These are phyloP conservation scores for Eciton burchellii DNA, from an alignment of 1,140 invertebrate species.

Conservation along the genomic window DNA sequence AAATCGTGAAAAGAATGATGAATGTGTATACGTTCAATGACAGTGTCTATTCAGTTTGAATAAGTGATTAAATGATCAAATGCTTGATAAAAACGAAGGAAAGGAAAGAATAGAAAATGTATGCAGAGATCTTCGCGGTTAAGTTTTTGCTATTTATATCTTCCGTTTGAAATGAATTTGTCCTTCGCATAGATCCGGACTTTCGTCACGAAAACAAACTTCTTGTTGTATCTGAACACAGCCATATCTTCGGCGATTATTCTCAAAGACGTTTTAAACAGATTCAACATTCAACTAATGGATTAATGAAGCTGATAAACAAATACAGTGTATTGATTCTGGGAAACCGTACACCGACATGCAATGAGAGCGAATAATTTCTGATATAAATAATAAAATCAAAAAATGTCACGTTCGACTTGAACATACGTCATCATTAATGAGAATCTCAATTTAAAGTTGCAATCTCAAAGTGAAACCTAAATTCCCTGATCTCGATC, in stretches of 20 bases:
- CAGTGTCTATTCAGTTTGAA: constrained; percentile 85
- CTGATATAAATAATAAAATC: constrained; percentile 88
- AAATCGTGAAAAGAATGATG: constrained; percentile 32
- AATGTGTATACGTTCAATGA: constrained; percentile 66
- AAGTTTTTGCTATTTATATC: constrained; percentile 92
- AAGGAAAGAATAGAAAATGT: constrained; percentile 92
- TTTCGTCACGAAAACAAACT: constrained; percentile 95
- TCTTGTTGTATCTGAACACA: constrained; percentile 90
- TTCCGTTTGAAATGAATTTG: constrained; percentile 92
- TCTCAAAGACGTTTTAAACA: constrained; percentile 81
- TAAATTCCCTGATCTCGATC: constrained; percentile 93
- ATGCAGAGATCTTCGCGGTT: constrained; percentile 93
- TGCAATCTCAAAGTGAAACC: constrained; percentile 92
- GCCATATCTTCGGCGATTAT: constrained; percentile 91
- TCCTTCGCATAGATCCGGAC: constrained; percentile 95
- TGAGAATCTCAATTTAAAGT: constrained; percentile 97
- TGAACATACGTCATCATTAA: constrained; percentile 93
- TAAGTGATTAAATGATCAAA: constrained; percentile 87
- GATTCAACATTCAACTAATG: constrained; percentile 64
- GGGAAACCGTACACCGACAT: constrained; percentile 96
- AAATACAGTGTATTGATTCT: constrained; percentile 90
- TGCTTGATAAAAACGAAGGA: constrained; percentile 90
- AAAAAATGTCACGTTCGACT: constrained; percentile 86
- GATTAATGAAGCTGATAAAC: constrained; percentile 70
- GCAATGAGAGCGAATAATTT: constrained; percentile 93